phyloP scores from a whole-genome alignment of 37 sponge, comb jelly and placozoan genomes.

The Ianthella basta region DNA sequence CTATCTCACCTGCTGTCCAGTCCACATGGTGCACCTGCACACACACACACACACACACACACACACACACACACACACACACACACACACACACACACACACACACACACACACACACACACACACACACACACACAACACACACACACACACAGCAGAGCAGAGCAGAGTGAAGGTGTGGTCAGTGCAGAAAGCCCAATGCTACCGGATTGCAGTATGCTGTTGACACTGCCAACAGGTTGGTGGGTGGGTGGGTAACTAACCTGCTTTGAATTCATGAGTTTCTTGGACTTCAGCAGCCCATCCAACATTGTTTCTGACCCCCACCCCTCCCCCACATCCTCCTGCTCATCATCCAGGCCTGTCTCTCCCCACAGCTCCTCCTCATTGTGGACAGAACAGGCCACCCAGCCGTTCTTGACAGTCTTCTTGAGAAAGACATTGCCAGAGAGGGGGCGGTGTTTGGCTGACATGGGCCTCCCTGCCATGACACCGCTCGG shows the following conservation, averaged over 20 bases:
- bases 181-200: no score
- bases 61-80: no score
- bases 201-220: no score
- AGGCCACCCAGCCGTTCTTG: constrained; percentile 69
- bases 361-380: neutral
- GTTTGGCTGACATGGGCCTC: constrained; percentile 45
- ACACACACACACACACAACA: no score
- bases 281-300: constrained; percentile 67
- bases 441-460: constrained; percentile 71
- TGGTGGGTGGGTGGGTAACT: no score
- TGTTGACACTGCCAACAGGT: no score
- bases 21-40: constrained; percentile 27
- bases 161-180: no score
- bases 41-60: no score
- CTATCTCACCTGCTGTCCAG: constrained; percentile 74
- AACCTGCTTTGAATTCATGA: constrained; percentile 20
- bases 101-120: no score
- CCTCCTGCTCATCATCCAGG: constrained; percentile 7
- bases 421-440: constrained; percentile 56
- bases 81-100: no score
- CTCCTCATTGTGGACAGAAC: constrained; percentile 32
- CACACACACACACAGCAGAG: no score
- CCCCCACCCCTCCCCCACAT: constrained; percentile 43
- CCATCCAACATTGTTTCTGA: constrained; percentile 42
- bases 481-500: neutral